Evolutionary conservation across 1,140 invertebrate species (phyloP).

Genomic region (Philaenus spumarius): DNA sequence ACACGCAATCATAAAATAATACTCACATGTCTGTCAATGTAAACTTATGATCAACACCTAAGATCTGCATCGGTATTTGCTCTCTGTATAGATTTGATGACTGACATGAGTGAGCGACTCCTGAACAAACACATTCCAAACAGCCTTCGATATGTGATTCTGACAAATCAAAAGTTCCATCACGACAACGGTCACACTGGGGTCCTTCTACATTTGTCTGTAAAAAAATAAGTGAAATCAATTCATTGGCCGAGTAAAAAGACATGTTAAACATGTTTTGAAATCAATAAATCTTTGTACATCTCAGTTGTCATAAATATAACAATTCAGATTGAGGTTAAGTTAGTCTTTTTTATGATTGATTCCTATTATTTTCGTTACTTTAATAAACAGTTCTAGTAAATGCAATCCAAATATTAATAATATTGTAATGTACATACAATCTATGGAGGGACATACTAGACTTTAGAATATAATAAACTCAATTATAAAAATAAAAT

Average conservation of each 20-base stretch:
- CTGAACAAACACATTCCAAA: slow-evolving; percentile 86
- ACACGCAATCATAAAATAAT: no score
- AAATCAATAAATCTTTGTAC: slow-evolving; percentile 17
- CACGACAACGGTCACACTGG: slow-evolving; percentile 70
- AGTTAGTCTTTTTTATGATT: no score
- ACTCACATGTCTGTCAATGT: slow-evolving; percentile 54
- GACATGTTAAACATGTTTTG: slow-evolving; percentile 31
- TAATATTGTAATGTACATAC: no score
- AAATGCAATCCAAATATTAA: no score
- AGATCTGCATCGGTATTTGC: slow-evolving; percentile 58
- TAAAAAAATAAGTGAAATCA: slow-evolving; percentile 15
- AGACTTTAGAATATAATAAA: no score
- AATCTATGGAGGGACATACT: no score
- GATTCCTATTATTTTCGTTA: no score
- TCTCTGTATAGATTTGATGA: slow-evolving; percentile 51
- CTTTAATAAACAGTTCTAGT: no score
- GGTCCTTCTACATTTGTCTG: slow-evolving; percentile 69
- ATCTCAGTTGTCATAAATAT: slow-evolving; percentile 25
- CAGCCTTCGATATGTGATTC: slow-evolving; percentile 72
- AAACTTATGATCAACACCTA: slow-evolving; percentile 51
- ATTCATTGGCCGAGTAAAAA: slow-evolving; percentile 1
- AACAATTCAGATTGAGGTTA: no score
- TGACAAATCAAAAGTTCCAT: slow-evolving; percentile 77
- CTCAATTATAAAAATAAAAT: no score
- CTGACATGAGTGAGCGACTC: slow-evolving; percentile 67